phyloP scores from a whole-genome alignment of 2,888 invertebrate species.

The Lepetodrilus schrolli region DNA sequence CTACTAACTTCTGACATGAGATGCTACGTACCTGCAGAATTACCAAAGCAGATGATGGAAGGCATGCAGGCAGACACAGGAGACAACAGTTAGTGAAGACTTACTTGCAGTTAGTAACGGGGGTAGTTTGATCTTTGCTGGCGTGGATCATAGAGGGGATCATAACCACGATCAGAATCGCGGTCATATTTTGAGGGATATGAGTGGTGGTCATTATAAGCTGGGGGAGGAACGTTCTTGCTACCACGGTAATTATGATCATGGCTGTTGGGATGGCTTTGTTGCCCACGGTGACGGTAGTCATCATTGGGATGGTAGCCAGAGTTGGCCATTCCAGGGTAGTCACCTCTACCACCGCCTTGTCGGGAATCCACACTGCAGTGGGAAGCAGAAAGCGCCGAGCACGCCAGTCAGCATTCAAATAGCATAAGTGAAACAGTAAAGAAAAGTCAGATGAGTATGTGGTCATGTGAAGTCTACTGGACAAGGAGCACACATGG shows the following conservation, averaged over 20 bases:
- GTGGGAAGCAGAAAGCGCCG: conserved; percentile 18
- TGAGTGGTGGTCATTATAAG: conserved; percentile 12
- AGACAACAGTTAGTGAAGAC: not conserved
- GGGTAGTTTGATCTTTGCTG: not conserved
- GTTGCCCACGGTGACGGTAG: not conserved
- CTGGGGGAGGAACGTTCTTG: conserved; percentile 31
- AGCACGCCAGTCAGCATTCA: conserved; percentile 1
- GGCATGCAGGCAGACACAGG: not conserved
- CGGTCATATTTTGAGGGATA: conserved; percentile 4
- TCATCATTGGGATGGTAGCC: conserved; percentile 26
- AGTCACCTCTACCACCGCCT: not conserved
- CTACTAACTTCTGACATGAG: too few relatives aligned
- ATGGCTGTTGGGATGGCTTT: conserved; percentile 11
- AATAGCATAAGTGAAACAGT: too few relatives aligned
- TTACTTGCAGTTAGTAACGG: conserved; percentile 24
- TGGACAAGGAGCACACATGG: too few relatives aligned
- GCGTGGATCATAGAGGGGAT: not conserved
- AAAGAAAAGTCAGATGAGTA: too few relatives aligned
- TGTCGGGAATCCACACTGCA: conserved; percentile 30
- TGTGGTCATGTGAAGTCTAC: too few relatives aligned
- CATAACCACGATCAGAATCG: too few relatives aligned
- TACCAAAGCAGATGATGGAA: too few relatives aligned
- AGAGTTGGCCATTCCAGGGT: conserved; percentile 34
- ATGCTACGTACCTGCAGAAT: too few relatives aligned
- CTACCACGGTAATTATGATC: conserved; percentile 32